Base-by-base conservation (phyloP, 2,113 vertebrate genomes). In the Pangasianodon hypophthalmus region DNA sequence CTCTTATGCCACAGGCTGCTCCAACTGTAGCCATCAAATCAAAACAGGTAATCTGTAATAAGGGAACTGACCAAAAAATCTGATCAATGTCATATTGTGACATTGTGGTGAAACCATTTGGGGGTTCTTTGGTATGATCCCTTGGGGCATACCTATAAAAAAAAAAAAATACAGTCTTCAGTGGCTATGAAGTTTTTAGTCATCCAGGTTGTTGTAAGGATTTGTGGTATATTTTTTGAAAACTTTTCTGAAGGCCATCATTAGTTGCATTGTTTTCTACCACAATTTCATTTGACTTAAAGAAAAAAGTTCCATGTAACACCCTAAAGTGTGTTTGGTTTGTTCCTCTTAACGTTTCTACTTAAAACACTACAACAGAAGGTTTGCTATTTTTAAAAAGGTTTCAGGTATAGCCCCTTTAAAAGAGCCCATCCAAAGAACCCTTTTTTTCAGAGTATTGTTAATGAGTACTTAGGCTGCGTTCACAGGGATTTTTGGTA, bases 11-110 rank as follows among this genome's bases (percentile, higher is more conserved):
- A 84, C 96, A 0, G 96, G 96, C 54, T 97, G 96, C 93, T 96
- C 93, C 85, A 94, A 95, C 94, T 97, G 97, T 93, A 95, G 96
- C 88, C 98, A 96, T 93, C 96, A 96, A 95, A 97, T 98, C 92
- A 97, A 98, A 96, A 97, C 97, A 97, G 98, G 98, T 99, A 96
- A 96, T 96, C 87, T 58, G 41, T 37, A 81, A 73, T 16, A 56
- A 54, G 4, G 3, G 13, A 58, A 3, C 19, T 56, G 50, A 2
- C 10, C 48, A 81, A 80, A 85, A 80, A 26, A 60, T 19, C 52
- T 58, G 3, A n/a, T 84, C 26, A n/a, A 41, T 64, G 11, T 44
- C 41, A 46, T 79, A 58, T 58, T 32, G 6, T 32, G 24, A 79
- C n/a, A 32, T 48, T 79, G 9, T 48, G 11, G 21, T 50, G 29